These are phyloP conservation scores for Aphidoletes aphidimyza DNA, from an alignment of 2,888 invertebrate species.

Conservation along the genomic window DNA sequence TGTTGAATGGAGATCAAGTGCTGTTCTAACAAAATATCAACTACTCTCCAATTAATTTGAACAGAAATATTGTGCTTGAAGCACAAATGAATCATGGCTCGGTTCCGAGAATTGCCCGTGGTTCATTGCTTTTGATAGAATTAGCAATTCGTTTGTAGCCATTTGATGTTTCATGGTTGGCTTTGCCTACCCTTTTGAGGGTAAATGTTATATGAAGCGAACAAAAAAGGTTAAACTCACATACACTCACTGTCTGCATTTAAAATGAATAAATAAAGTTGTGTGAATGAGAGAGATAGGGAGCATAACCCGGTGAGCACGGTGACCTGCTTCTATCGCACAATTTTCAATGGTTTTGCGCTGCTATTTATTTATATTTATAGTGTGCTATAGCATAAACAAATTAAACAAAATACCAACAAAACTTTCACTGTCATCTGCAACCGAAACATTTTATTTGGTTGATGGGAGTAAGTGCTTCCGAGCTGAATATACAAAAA, in stretches of 20 bases:
- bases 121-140: not conserved
- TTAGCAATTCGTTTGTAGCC: not conserved
- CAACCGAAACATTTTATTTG: not conserved
- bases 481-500: not conserved
- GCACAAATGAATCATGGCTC: not conserved
- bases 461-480: not conserved
- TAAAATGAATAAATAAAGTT: too few relatives aligned
- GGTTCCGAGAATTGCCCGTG: not conserved
- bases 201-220: not conserved
- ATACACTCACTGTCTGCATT: too few relatives aligned
- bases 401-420: not conserved
- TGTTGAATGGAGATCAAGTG: too few relatives aligned
- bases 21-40: too few relatives aligned
- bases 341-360: too few relatives aligned
- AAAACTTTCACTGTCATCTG: not conserved
- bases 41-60: not conserved
- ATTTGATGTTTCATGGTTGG: slow-evolving; percentile 26
- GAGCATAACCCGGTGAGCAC: too few relatives aligned
- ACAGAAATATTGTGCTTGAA: not conserved
- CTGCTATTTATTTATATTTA: too few relatives aligned
- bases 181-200: not conserved
- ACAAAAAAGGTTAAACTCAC: not conserved
- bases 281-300: too few relatives aligned
- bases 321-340: too few relatives aligned
- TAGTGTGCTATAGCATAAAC: not conserved